Base-by-base conservation (phyloP, 2,888 invertebrate species). In the Alloscopus bannaensis region DNA sequence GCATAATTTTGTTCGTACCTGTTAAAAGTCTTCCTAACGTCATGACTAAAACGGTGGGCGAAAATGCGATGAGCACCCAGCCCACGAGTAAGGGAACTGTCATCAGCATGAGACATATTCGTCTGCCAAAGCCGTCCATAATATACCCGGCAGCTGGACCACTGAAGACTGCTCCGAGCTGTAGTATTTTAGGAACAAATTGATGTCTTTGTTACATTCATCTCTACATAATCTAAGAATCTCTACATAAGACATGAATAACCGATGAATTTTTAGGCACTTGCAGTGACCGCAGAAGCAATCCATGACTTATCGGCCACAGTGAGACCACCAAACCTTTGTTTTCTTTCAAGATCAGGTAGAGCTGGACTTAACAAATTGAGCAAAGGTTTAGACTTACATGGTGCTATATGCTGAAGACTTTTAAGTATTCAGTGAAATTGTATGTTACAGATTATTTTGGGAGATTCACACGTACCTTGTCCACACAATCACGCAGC, bases 241-340 rank as follows among this genome's bases (percentile, higher is more conserved):
- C 42, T 40, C 29, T 26, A 24, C n/a, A 26, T n/a, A n/a, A n/a
- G n/a, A n/a, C n/a, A n/a, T n/a, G n/a, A n/a, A n/a, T n/a, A n/a
- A n/a, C n/a, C n/a, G n/a, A n/a, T 47, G 50, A 24, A 29, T 55
- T 28, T 72, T 36, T n/a, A 50, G 26, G 18, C 55, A 13, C 71
- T 42, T 71, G 84, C 83, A 11, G 85, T 83, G n/a, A 91, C 89
- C 1, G 91, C 86, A 52, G 91, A 91, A 0, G 90, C 91, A 13
- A 92, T 87, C 88, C 92, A 89, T 0, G 92, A 91, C 1, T 88
- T 88, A 60, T 90, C 89, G 0, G 90, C 87, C 22, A 89, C 87
- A 16, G 89, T 89, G 88, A 92, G 29, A 1, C 45, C 59, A 13
- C 75, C 84, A 11, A 84, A 78, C 11, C 28, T 57, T 8, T 36